Evolutionary conservation across 1,140 invertebrate species (phyloP), one percentile per base, ranked within the genome.

Genomic region (Cepaea nemoralis): DNA sequence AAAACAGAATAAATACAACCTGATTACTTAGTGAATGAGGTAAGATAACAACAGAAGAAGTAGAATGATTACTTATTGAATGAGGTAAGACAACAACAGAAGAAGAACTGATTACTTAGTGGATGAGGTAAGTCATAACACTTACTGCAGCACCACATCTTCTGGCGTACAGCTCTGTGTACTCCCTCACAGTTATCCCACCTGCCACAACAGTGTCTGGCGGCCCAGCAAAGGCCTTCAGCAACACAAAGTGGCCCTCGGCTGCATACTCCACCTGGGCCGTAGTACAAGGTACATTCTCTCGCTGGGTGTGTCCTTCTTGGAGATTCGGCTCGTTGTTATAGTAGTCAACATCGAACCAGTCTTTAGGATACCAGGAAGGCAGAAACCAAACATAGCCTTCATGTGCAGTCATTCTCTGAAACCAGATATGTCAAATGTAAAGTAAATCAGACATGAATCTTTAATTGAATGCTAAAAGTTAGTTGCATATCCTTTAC

Each of bases 341-440:
- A 84, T 93, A 93, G 71, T 90, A 91, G 83, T 94, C 93, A 0
- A 94, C 94, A 83, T 95, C 93, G 87, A 94, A 94, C 94, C 95
- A 95, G 77, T 94, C 91, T 8, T 91, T 87, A 2, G 92, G 90
- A 80, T 95, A 93, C 95, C 95, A 96, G 0, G 93, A 90, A 0
- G 96, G 96, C 31, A 97, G 89, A 86, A 97, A 96, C 96, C 96
- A 97, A 0, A 96, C 93, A 88, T 95, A 97, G 14, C 95, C 95
- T 76, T 95, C 86, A 42, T 91, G 88, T 5, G 92, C 92, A 27
- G 94, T 94, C 94, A 94, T 94, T 86, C 86, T 85, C 91, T 92
- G 83, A 42, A 87, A 87, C 50, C 71, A 48, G 82, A 8, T 10
- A 10, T 45, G 42, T 45, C 8, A 8, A 45, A 19, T 45, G 19